phyloP scores from a whole-genome alignment of 2,113 vertebrate genomes.

The Nestor notabilis region DNA sequence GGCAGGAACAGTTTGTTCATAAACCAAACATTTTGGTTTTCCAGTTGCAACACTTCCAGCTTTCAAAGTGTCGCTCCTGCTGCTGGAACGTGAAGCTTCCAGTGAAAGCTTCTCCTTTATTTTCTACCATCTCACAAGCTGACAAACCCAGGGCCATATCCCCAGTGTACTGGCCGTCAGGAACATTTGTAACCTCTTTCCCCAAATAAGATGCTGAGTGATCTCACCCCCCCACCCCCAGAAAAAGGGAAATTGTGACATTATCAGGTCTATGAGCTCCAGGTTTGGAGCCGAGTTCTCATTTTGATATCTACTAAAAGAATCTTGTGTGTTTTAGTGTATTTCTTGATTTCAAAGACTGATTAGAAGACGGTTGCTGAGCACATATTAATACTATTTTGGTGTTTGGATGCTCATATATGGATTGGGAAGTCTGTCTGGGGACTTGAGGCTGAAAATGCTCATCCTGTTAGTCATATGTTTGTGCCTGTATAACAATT shows the following conservation, averaged over 20 bases:
- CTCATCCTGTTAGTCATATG: neutral
- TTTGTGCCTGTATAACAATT: neutral
- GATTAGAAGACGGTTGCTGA: neutral
- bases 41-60: neutral
- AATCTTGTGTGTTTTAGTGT: neutral
- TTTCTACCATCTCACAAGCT: neutral
- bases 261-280: neutral
- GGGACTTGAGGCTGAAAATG: neutral
- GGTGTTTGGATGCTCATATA: neutral
- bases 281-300: neutral
- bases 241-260: neutral
- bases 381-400: neutral
- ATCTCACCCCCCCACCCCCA: fast-evolving
- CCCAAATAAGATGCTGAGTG: neutral
- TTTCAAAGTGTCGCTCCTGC: neutral
- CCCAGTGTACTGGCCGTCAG: neutral
- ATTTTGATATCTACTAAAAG: neutral
- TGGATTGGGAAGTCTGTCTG: neutral
- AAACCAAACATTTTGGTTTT: neutral
- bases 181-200: neutral
- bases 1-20: neutral
- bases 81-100: neutral
- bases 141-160: neutral
- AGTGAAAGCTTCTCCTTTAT: neutral
- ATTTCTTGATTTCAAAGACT: neutral